Percentiles rank a stretch among this genome's conserved stretches.
Conservation (phyloP, 1,140 invertebrate species). For the Ptiloglossa arizonensis region DNA sequence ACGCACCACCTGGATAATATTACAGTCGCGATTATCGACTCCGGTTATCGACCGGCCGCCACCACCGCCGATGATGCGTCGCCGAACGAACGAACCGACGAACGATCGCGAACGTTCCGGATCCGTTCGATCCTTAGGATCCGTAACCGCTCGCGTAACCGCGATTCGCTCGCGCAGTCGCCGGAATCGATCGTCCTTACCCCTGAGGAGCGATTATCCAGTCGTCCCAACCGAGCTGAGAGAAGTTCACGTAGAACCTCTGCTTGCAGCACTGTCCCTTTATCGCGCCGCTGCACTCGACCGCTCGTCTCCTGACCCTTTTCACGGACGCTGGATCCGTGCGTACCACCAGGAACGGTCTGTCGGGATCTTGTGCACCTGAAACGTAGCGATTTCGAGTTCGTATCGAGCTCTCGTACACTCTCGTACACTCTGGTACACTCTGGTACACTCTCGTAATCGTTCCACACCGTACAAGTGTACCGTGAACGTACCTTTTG, state of each 20-base stretch:
- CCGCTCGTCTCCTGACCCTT: constrained; percentile 88
- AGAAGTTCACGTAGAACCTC: constrained; percentile 94
- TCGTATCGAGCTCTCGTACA: no score
- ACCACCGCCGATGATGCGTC: neutral
- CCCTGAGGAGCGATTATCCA: constrained; percentile 95
- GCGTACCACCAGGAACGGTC: constrained; percentile 92
- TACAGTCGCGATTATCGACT: neutral
- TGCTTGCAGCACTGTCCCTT: constrained; percentile 94
- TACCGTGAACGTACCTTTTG: constrained; percentile 79
- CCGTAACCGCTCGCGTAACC: no score
- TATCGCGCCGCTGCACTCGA: constrained; percentile 90
- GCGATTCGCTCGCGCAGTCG: no score
- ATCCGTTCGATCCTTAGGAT: neutral
- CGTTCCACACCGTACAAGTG: no score
- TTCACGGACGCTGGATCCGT: constrained; percentile 86
- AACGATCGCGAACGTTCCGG: no score
- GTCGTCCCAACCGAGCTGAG: constrained; percentile 95
- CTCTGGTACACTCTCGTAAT: no score
- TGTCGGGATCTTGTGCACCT: constrained; percentile 83
- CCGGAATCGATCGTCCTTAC: constrained; percentile 63
- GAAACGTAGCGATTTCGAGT: no score
- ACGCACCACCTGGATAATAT: neutral
- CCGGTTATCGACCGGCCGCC: neutral
- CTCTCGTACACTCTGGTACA: no score
- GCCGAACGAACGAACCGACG: neutral